Conservation (phyloP, 2,888 invertebrate species). For the Epinotia bilunana region DNA sequence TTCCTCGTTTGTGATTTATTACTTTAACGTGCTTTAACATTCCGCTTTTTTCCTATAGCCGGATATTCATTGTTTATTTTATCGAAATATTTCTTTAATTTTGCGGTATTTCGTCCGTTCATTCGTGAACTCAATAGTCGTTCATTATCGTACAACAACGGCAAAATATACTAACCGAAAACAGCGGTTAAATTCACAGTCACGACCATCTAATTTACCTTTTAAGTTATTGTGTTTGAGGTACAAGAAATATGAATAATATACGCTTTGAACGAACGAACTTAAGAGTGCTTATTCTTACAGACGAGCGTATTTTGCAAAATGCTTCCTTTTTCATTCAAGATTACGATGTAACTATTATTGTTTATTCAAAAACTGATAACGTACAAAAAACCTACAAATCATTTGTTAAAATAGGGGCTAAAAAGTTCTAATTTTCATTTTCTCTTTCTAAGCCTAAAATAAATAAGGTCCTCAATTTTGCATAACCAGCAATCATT, state of each 20-base stretch:
- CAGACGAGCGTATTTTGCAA: too few species aligned
- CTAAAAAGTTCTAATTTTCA: too few species aligned
- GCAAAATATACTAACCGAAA: slow-evolving; percentile 7
- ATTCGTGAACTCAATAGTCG: slow-evolving; percentile 25
- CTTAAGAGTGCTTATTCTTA: too few species aligned
- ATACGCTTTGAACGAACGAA: not conserved
- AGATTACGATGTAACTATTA: too few species aligned
- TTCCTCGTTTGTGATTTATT: slow-evolving; percentile 32
- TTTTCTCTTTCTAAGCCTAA: too few species aligned
- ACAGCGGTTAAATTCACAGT: not conserved
- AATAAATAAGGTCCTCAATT: too few species aligned
- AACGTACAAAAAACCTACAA: too few species aligned
- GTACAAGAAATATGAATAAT: not conserved
- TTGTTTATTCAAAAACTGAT: too few species aligned
- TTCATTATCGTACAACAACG: slow-evolving; percentile 41
- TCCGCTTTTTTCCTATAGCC: slow-evolving; percentile 10
- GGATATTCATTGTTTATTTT: slow-evolving; percentile 27
- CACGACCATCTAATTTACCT: not conserved
- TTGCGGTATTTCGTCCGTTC: slow-evolving; percentile 10
- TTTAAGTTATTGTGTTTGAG: too few species aligned
- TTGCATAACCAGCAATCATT: too few species aligned
- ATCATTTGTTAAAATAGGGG: too few species aligned
- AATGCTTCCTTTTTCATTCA: too few species aligned
- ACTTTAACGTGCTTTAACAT: slow-evolving; percentile 20
- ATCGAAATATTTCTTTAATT: slow-evolving; percentile 30